These are phyloP conservation scores for Nineta flava DNA, from an alignment of 2,888 invertebrate genomes.

Conservation along the genomic window DNA sequence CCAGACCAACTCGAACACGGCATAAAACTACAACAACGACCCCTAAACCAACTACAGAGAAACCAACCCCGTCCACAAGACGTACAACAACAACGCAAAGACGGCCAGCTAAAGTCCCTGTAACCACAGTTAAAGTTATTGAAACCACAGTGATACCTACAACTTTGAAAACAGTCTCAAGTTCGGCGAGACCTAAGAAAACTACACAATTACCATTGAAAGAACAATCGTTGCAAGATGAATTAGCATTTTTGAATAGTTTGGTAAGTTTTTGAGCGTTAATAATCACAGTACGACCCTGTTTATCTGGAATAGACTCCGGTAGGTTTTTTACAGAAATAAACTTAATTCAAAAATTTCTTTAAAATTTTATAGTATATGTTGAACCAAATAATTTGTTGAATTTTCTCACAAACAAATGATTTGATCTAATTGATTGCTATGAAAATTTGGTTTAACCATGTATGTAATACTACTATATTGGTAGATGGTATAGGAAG, in stretches of 20 bases:
- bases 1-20: too few species aligned
- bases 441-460: too few species aligned
- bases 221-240: background rate
- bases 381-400: too few species aligned
- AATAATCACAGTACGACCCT: too few species aligned
- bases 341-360: too few species aligned
- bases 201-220: slow-evolving; percentile 18
- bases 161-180: slow-evolving; percentile 13
- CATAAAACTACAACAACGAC: slow-evolving; percentile 7
- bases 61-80: slow-evolving; percentile 8
- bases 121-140: background rate
- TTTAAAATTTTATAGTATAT: too few species aligned
- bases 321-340: too few species aligned
- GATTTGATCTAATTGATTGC: too few species aligned
- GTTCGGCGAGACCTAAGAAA: slow-evolving; percentile 11
- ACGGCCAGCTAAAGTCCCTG: slow-evolving; percentile 1
- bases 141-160: slow-evolving; percentile 23
- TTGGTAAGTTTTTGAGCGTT: background rate
- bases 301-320: too few species aligned
- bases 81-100: slow-evolving; percentile 9
- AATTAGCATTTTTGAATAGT: slow-evolving; percentile 6
- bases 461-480: too few species aligned
- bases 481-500: too few species aligned
- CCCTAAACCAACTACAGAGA: slow-evolving; percentile 6
- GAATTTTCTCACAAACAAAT: too few species aligned